Evolutionary conservation across 2,888 invertebrate species (phyloP).

Genomic region (Geophilus truncorum): DNA sequence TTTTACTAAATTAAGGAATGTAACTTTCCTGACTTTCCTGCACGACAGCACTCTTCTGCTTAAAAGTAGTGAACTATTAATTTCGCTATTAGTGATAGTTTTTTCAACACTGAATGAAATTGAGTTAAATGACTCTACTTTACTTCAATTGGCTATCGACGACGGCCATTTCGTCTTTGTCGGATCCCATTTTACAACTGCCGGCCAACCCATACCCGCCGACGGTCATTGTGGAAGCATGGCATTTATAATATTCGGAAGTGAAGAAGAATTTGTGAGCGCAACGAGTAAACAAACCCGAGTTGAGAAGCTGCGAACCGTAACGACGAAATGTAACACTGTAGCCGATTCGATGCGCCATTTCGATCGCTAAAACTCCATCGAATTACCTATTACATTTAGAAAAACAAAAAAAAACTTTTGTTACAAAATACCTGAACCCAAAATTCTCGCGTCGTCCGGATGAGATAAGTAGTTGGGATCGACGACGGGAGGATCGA

Average conservation of each 20-base stretch:
- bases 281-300: neutral
- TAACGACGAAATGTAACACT: neutral
- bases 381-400: too few relatives aligned
- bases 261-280: neutral
- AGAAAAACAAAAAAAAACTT: neutral
- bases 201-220: neutral
- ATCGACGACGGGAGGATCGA: neutral
- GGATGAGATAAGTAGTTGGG: neutral
- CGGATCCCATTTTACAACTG: constrained; percentile 33
- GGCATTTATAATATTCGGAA: constrained; percentile 29
- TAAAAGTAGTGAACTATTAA: too few relatives aligned
- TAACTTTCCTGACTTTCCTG: too few relatives aligned
- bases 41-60: too few relatives aligned
- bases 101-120: too few relatives aligned
- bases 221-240: neutral
- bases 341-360: neutral
- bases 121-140: too few relatives aligned
- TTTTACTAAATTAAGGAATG: too few relatives aligned
- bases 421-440: neutral
- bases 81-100: too few relatives aligned
- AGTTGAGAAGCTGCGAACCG: neutral
- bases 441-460: neutral
- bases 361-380: neutral
- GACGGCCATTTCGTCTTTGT: constrained; percentile 31
- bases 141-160: constrained; percentile 31